These are phyloP conservation scores for Cotesia chilonis DNA, from an alignment of 1,140 invertebrate species.

Conservation along the genomic window DNA sequence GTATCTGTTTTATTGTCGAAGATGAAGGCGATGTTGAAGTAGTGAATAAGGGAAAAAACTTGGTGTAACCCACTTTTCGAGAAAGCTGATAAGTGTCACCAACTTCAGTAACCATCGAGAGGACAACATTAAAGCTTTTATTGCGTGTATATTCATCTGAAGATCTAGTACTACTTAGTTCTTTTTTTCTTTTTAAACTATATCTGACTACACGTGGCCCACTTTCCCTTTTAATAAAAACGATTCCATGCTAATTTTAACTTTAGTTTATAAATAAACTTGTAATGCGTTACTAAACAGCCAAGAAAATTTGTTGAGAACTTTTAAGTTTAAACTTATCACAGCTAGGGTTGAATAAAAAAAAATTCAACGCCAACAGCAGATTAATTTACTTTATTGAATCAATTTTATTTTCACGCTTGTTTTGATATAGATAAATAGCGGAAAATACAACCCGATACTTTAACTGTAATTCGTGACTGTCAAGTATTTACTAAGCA, in stretches of 20 bases:
- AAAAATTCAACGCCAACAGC: too few species aligned
- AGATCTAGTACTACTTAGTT: neutral
- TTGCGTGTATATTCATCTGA: neutral
- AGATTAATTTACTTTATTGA: too few species aligned
- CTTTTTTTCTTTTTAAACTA: neutral
- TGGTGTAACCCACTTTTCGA: constrained; percentile 60
- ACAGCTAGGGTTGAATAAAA: too few species aligned
- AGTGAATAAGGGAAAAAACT: constrained; percentile 41
- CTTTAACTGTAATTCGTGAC: too few species aligned
- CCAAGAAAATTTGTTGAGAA: neutral
- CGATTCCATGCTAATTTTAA: neutral
- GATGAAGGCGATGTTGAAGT: neutral
- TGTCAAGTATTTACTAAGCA: neutral
- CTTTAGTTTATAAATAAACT: constrained; percentile 7
- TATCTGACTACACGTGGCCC: constrained; percentile 20
- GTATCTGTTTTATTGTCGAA: neutral
- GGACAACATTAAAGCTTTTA: constrained; percentile 27
- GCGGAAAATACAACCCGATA: too few species aligned
- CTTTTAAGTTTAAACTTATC: too few species aligned
- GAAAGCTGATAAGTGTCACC: constrained; percentile 46
- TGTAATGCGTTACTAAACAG: neutral
- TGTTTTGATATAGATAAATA: too few species aligned
- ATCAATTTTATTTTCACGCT: too few species aligned
- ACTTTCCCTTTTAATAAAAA: constrained; percentile 22
- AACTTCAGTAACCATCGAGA: constrained; percentile 49